These are phyloP conservation scores for Troilus luridus DNA, from an alignment of 2,888 invertebrate species.

Conservation along the genomic window DNA sequence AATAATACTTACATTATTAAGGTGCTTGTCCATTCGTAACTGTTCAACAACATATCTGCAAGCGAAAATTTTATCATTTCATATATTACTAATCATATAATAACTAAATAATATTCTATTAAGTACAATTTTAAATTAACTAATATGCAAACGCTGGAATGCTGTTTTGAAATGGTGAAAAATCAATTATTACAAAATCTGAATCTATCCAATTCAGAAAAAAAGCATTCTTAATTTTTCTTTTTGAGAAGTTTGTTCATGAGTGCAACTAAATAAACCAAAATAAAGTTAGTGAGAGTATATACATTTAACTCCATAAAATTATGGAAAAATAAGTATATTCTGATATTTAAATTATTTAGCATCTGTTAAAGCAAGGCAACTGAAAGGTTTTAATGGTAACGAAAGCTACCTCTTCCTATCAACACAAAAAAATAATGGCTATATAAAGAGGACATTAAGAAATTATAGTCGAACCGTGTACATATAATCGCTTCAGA, in stretches of 20 bases:
- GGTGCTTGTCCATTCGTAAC: constrained; percentile 77
- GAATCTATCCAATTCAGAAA: background rate
- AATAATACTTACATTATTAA: constrained; percentile 78
- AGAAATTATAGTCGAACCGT: background rate
- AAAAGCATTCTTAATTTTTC: no score
- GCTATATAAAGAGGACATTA: no score
- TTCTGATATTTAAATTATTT: no score
- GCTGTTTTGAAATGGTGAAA: background rate
- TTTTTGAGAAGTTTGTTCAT: no score
- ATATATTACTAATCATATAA: background rate
- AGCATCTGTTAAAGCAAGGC: no score
- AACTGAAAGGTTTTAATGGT: background rate
- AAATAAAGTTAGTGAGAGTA: no score
- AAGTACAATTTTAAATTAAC: background rate
- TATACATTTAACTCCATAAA: no score
- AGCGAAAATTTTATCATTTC: constrained; percentile 58
- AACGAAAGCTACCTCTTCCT: background rate
- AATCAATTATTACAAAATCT: background rate
- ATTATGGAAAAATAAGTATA: no score
- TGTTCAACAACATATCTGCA: constrained; percentile 83
- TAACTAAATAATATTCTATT: background rate
- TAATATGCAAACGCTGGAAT: background rate
- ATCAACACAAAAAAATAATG: background rate
- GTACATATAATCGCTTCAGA: no score
- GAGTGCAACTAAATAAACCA: no score